Base-by-base conservation (phyloP, 2,888 invertebrate genomes). In the Microctonus brassicae region DNA sequence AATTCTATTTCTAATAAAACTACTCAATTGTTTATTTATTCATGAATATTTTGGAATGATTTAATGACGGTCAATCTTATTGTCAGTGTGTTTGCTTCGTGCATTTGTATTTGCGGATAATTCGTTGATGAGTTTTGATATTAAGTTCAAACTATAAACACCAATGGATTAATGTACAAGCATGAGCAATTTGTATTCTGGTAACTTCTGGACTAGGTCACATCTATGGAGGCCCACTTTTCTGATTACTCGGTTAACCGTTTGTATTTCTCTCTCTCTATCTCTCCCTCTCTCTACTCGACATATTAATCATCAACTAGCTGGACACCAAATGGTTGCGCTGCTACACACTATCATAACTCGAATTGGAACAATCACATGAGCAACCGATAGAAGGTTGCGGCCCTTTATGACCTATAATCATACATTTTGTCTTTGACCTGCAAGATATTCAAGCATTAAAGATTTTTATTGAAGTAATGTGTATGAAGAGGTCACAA, bases 161-260 rank as follows among this genome's bases (percentile, higher is more conserved):
- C 4, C 47, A 47, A 47, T 47, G 47, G 47, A 47, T n/a, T 17
- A 47, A 64, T 61, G 58, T 69, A 58, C 76, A 70, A 67, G 67
- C 68, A 71, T 70, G 79, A 76, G 79, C 82, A 83, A 84, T 85
- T 84, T 84, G 80, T 85, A 83, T 84, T 84, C 84, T 79, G 83
- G 83, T 83, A 84, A 85, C 82, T 84, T 81, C 81, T 83, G 81
- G 83, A 85, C 84, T 85, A 85, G 84, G 84, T 84, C 85, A 84
- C 83, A 82, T 82, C 81, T 79, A 81, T 80, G 81, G 81, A 83
- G 83, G 80, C 81, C 81, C 84, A 82, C 83, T 85, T 84, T 84
- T 83, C 81, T 84, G 83, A 85, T 84, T 84, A 83, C 82, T 61
- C 80, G 81, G 79, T 82, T 83, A 83, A 82, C 78, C 82, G 81